Evolutionary conservation across 2,113 vertebrate species (phyloP).

Genomic region (Globicephala melas): DNA sequence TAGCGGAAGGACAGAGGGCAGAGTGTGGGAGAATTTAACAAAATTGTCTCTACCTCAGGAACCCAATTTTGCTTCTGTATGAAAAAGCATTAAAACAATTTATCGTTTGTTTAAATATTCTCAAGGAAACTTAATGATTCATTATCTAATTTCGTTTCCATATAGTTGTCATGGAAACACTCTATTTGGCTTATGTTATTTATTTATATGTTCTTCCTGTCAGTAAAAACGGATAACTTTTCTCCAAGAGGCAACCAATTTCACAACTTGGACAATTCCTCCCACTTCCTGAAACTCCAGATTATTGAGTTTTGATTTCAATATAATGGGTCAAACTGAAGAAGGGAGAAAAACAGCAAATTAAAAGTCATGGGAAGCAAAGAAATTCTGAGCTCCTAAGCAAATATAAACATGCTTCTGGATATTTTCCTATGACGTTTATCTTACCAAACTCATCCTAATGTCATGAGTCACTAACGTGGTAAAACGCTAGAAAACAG

Average conservation of each 20-base stretch:
- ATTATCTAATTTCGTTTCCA: neutral
- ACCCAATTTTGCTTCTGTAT: neutral
- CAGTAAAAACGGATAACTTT: neutral
- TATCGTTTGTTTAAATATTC: neutral
- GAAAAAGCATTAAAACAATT: neutral
- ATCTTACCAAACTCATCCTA: conserved; percentile 48
- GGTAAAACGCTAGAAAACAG: conserved; percentile 67
- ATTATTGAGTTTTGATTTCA: conserved; percentile 28
- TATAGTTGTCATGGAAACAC: neutral
- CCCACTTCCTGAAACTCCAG: conserved; percentile 38
- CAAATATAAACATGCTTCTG: conserved; percentile 72
- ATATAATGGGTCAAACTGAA: neutral
- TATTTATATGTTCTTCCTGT: neutral
- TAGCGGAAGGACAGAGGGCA: neutral
- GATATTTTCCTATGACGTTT: conserved; percentile 63
- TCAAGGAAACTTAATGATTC: neutral
- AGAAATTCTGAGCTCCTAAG: conserved; percentile 54
- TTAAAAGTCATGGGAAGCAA: neutral
- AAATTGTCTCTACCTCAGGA: neutral
- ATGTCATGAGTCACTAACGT: conserved; percentile 37
- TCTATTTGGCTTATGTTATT: neutral
- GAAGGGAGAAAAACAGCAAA: conserved; percentile 52
- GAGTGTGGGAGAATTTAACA: neutral
- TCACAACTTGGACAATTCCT: conserved; percentile 1
- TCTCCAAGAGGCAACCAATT: conserved; percentile 50